These are phyloP conservation scores for Lutjanus campechanus DNA, from an alignment of 2,797 vertebrate genomes.

Conservation along the genomic window DNA sequence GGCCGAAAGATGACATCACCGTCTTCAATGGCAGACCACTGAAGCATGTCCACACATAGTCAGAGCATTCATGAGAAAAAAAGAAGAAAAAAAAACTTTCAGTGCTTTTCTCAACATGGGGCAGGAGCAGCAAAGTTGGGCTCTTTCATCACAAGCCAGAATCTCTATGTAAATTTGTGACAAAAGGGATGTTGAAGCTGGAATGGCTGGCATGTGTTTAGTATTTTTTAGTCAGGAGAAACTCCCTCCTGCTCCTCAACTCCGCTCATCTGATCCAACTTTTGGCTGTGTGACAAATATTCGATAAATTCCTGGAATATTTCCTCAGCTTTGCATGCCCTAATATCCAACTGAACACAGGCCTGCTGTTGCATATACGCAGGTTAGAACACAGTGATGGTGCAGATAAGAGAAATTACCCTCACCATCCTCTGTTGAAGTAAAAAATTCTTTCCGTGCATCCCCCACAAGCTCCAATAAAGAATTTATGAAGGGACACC, in stretches of 20 bases:
- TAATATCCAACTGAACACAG: conserved; percentile 66
- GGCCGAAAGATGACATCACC: conserved; percentile 76
- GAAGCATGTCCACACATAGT: conserved; percentile 58
- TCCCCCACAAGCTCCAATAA: conserved; percentile 42
- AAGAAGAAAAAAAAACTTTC: conserved; percentile 34
- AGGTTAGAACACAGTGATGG: conserved; percentile 1
- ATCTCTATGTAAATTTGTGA: conserved; percentile 43
- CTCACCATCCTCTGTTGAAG: conserved; percentile 13
- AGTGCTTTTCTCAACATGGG: conserved; percentile 34
- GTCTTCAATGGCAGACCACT: conserved; percentile 69
- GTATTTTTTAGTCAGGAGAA: conserved; percentile 55
- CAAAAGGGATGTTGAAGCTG: conserved; percentile 47
- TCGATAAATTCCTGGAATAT: conserved; percentile 77
- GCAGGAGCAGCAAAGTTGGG: conserved; percentile 13
- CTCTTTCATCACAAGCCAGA: conserved; percentile 50
- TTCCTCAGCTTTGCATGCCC: conserved; percentile 69
- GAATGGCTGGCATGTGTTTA: conserved; percentile 36
- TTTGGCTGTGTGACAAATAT: conserved; percentile 81
- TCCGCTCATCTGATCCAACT: conserved; percentile 78
- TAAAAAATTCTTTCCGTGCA: conserved; percentile 52
- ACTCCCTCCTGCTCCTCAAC: conserved; percentile 55
- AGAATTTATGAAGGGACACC: conserved; percentile 48
- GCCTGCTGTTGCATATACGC: conserved; percentile 42
- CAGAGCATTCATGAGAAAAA: conserved; percentile 49
- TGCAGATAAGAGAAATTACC: conserved; percentile 37